Conservation (phyloP, 1,140 invertebrate genomes). For the Ditylenchus dipsaci region DNA sequence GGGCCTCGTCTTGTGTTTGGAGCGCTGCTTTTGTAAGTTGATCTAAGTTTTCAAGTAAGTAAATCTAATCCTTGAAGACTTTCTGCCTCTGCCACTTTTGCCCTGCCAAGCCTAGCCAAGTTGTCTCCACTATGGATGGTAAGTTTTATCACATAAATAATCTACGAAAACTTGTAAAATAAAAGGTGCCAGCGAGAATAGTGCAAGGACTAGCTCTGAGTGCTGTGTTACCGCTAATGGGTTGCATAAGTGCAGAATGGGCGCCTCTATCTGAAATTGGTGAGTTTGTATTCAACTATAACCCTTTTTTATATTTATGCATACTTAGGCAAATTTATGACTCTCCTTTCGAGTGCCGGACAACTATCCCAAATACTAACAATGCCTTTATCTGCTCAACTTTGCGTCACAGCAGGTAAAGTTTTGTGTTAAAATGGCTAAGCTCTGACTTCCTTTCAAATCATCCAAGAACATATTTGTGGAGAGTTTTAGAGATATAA, state of each 20-base stretch:
- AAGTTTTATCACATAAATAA: no score
- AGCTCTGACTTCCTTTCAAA: no score
- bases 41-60: no score
- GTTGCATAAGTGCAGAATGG: constrained; percentile 28
- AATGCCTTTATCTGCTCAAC: constrained; percentile 31
- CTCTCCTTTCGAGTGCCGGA: constrained; percentile 21
- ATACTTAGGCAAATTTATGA: constrained; percentile 37
- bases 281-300: constrained; percentile 1
- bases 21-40: constrained; percentile 7
- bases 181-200: constrained; percentile 21
- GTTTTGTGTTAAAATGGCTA: background rate
- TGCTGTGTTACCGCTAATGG: constrained; percentile 29
- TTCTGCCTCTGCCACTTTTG: constrained; percentile 17
- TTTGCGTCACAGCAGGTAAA: constrained; percentile 24
- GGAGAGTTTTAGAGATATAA: no score
- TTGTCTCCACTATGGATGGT: constrained; percentile 12
- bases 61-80: background rate
- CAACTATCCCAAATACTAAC: constrained; percentile 38
- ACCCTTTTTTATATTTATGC: background rate
- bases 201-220: constrained; percentile 27
- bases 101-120: constrained; percentile 6
- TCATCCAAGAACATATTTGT: no score
- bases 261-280: constrained; percentile 34
- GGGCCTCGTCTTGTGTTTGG: constrained; percentile 27
- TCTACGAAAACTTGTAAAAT: no score